Percentiles rank a stretch among this genome's conserved stretches.
Evolutionary conservation across 2,797 vertebrate species (phyloP).

Genomic region (Dendrocincla fuliginosa): DNA sequence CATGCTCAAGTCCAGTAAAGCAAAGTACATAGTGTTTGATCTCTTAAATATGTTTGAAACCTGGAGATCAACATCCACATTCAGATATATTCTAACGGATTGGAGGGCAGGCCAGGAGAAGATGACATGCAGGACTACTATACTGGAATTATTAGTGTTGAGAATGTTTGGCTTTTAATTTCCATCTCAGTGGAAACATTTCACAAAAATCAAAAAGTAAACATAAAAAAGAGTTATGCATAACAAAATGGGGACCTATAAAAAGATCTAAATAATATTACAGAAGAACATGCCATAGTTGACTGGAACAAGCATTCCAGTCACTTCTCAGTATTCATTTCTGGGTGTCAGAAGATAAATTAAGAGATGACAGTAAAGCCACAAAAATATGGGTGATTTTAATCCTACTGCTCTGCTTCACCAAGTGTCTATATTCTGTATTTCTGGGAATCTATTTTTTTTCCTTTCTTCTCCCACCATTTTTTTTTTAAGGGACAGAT

Average conservation of each 20-base stretch:
- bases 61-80: background rate
- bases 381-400: background rate
- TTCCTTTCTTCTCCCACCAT: fast-evolving
- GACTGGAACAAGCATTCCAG: background rate
- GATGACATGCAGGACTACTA: no score
- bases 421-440: fast-evolving
- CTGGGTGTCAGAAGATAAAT: background rate
- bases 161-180: background rate
- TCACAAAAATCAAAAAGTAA: background rate
- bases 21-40: background rate
- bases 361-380: background rate
- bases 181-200: background rate
- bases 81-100: background rate
- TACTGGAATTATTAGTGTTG: background rate
- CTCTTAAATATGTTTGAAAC: background rate
- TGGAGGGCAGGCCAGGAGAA: fast-evolving
- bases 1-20: background rate
- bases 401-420: background rate
- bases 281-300: background rate
- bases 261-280: background rate
- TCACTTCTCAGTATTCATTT: background rate
- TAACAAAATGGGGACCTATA: background rate
- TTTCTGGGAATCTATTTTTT: background rate
- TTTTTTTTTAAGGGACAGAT: background rate
- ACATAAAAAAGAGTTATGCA: background rate